These are phyloP conservation scores for Huso huso DNA, from an alignment of 2,797 vertebrate genomes.

Conservation along the genomic window DNA sequence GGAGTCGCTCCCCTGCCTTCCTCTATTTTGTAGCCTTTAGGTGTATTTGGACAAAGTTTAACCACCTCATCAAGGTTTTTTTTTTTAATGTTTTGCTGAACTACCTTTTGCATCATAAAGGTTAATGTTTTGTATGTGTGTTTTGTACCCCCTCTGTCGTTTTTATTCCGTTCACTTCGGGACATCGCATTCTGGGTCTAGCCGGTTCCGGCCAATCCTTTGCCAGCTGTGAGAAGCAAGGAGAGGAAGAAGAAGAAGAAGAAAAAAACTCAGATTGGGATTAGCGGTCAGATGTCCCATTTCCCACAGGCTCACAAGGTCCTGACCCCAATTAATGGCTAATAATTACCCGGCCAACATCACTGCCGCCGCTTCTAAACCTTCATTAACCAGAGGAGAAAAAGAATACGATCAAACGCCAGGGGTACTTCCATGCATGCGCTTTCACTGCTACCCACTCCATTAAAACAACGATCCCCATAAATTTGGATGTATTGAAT, in stretches of 20 bases:
- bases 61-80: too few species aligned
- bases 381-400: constrained; percentile 40
- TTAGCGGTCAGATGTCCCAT: constrained; percentile 68
- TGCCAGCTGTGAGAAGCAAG: constrained; percentile 6
- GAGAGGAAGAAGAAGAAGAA: constrained; percentile 20
- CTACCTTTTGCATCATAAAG: too few species aligned
- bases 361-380: constrained; percentile 42
- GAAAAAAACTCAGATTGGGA: constrained; percentile 50
- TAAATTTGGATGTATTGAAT: too few species aligned
- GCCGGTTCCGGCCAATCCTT: constrained; percentile 22
- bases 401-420: constrained; percentile 13
- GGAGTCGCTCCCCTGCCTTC: too few species aligned
- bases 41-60: too few species aligned
- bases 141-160: not conserved
- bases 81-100: too few species aligned
- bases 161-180: constrained; percentile 1
- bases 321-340: constrained; percentile 88
- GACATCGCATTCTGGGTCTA: constrained; percentile 26
- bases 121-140: too few species aligned
- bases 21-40: too few species aligned
- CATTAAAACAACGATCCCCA: too few species aligned
- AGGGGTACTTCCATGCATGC: constrained; percentile 7
- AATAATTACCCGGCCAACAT: constrained; percentile 74
- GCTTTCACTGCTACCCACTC: too few species aligned
- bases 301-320: constrained; percentile 69